phyloP scores from a whole-genome alignment of 2,113 vertebrate genomes.

The Catharus minimus region DNA sequence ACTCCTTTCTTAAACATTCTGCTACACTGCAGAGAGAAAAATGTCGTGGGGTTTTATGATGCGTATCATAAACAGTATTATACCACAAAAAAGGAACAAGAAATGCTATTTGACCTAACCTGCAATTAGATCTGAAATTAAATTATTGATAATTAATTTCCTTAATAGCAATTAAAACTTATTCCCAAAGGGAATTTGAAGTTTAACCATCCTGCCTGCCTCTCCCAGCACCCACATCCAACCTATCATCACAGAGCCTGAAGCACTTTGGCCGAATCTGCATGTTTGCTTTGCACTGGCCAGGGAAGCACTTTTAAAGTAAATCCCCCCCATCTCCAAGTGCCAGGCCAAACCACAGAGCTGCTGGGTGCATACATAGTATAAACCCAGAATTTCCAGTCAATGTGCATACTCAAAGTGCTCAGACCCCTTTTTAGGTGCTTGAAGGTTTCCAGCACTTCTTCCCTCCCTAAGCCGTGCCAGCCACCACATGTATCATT shows the following conservation, averaged over 20 bases:
- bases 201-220: neutral
- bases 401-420: accelerated
- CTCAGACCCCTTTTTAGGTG: accelerated
- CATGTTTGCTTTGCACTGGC: accelerated
- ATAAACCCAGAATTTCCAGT: neutral
- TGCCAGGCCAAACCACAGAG: neutral
- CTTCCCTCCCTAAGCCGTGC: neutral
- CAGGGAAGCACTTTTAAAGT: neutral
- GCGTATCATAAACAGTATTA: neutral
- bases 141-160: neutral
- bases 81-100: neutral
- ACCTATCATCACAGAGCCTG: accelerated
- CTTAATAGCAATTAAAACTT: neutral
- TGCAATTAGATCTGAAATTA: neutral
- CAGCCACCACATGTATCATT: accelerated
- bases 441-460: neutral
- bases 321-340: neutral
- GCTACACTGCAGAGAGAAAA: neutral
- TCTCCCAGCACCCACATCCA: neutral
- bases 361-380: neutral
- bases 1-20: neutral
- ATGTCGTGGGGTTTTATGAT: neutral
- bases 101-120: neutral
- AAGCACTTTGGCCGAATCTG: accelerated
- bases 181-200: neutral